Evolutionary conservation across 1,140 invertebrate genomes (phyloP).

Genomic region (Popillia japonica): DNA sequence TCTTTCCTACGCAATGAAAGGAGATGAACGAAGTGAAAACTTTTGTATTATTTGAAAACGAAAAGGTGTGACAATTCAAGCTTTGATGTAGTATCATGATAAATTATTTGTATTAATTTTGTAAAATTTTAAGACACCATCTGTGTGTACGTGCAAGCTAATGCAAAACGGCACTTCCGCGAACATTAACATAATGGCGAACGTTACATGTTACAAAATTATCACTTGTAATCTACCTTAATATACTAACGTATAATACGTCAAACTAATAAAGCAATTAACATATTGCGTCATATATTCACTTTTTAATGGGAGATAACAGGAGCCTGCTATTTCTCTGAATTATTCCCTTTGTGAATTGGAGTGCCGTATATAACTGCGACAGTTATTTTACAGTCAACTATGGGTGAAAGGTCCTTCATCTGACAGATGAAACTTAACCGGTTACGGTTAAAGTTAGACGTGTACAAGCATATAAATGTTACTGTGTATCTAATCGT

Average conservation of each 20-base stretch:
- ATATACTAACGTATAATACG: not conserved
- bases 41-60: too few relatives aligned
- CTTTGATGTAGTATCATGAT: too few relatives aligned
- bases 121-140: not conserved
- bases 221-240: not conserved
- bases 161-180: not conserved
- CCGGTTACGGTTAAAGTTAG: not conserved
- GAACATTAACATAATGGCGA: not conserved
- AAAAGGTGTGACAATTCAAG: too few relatives aligned
- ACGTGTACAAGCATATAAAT: not conserved
- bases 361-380: too few relatives aligned
- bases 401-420: not conserved
- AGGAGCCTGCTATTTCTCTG: not conserved
- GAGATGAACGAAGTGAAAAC: too few relatives aligned
- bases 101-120: too few relatives aligned
- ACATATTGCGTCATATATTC: not conserved
- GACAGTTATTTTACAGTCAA: not conserved
- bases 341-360: not conserved
- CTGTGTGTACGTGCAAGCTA: not conserved
- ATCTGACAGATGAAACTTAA: not conserved
- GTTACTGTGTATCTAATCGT: not conserved
- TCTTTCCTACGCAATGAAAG: too few relatives aligned
- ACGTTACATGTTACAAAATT: not conserved
- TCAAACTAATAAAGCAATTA: not conserved
- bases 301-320: not conserved